These are phyloP conservation scores for Habroteleia sp. DNA, from an alignment of 2,888 invertebrate genomes.

Conservation along the genomic window DNA sequence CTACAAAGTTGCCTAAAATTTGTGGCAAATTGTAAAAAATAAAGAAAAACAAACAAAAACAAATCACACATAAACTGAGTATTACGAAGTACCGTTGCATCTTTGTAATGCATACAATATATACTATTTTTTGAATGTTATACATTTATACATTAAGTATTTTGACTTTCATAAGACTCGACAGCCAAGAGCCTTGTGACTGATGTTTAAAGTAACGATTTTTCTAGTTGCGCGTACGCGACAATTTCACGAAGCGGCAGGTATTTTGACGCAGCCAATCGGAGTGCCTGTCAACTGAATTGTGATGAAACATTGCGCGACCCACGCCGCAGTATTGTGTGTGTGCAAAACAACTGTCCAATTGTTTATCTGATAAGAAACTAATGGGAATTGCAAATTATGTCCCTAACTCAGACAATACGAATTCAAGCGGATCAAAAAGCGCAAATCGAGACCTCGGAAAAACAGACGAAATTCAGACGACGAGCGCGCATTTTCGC, in stretches of 20 bases:
- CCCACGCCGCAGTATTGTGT: conserved; percentile 7
- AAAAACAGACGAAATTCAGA: no score
- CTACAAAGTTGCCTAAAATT: conserved; percentile 36
- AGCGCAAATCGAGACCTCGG: no score
- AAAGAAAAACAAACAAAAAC: no score
- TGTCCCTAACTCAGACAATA: no score
- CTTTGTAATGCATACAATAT: conserved; percentile 51
- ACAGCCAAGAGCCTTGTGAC: conserved; percentile 60
- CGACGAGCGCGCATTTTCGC: no score
- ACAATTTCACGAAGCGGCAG: conserved; percentile 19
- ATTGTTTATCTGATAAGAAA: neutral
- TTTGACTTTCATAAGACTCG: conserved; percentile 50
- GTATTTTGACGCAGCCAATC: conserved; percentile 51
- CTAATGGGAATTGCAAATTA: no score
- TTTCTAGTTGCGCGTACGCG: conserved; percentile 46
- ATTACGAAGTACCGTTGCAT: conserved; percentile 49
- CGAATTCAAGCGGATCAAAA: no score
- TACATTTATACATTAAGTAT: conserved; percentile 53
- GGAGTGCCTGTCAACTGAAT: conserved; percentile 28
- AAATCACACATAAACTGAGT: conserved; percentile 27
- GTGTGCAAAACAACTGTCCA: neutral
- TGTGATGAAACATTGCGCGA: conserved; percentile 22
- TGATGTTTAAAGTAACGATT: conserved; percentile 20
- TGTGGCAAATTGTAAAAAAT: conserved; percentile 27
- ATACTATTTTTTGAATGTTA: conserved; percentile 61